Evolutionary conservation across 2,113 vertebrate genomes (phyloP).

Genomic region (Nothobranchius furzeri): DNA sequence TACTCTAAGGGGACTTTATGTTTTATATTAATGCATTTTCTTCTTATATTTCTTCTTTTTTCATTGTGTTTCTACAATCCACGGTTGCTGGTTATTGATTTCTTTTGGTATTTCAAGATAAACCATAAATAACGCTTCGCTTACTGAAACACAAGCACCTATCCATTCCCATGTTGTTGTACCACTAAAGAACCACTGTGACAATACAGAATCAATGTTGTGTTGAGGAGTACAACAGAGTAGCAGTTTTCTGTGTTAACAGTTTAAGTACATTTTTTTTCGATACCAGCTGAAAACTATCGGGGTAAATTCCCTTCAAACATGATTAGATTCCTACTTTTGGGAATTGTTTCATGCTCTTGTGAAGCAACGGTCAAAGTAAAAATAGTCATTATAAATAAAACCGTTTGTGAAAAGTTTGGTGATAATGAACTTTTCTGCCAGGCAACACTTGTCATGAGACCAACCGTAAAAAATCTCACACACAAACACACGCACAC

Average conservation of each 20-base stretch:
- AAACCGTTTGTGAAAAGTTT: no score
- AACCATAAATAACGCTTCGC: no score
- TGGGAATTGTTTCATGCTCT: no score
- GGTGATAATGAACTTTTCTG: no score
- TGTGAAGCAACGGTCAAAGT: no score
- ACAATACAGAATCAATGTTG: slow-evolving; percentile 18
- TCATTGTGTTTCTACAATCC: neutral
- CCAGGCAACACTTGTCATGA: slow-evolving; percentile 17
- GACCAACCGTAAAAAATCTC: slow-evolving; percentile 1
- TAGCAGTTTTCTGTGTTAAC: neutral
- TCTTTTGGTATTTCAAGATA: no score
- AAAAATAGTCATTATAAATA: no score
- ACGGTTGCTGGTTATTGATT: no score
- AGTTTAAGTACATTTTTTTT: neutral
- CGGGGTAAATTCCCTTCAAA: no score
- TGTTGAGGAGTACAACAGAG: neutral
- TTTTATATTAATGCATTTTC: neutral
- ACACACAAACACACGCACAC: neutral
- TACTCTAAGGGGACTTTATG: neutral
- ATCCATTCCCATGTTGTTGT: neutral
- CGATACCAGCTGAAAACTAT: neutral
- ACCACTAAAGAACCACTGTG: slow-evolving; percentile 21
- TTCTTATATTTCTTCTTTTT: neutral
- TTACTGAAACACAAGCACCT: neutral
- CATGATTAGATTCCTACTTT: no score